Evolutionary conservation across 1,140 invertebrate species (phyloP).

Genomic region (Philopotamus ludificatus): DNA sequence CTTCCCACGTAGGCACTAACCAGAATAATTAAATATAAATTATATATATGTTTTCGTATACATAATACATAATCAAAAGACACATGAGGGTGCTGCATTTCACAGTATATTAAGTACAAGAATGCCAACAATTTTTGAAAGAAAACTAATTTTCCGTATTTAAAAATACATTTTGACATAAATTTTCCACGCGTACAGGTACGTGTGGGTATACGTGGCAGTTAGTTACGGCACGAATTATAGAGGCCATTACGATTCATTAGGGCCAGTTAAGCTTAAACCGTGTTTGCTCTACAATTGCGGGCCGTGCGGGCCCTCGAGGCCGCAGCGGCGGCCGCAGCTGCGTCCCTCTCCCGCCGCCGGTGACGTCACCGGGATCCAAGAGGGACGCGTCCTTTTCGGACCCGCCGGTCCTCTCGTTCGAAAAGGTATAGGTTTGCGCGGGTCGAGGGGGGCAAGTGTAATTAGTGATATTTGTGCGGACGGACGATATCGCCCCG

Average conservation of each 20-base stretch:
- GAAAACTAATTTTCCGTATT: no score
- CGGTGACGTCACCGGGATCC: neutral
- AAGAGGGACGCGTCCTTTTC: neutral
- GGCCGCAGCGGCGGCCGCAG: neutral
- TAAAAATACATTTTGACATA: no score
- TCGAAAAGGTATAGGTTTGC: slow-evolving; percentile 6
- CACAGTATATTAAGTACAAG: no score
- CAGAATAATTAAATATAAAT: no score
- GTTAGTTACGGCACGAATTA: slow-evolving; percentile 58
- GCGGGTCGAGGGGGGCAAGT: slow-evolving; percentile 19
- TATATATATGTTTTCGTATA: no score
- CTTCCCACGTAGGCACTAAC: no score
- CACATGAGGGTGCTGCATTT: no score
- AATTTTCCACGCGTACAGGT: neutral
- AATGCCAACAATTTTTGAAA: no score
- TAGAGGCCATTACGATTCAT: slow-evolving; percentile 60
- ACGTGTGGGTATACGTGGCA: slow-evolving; percentile 41
- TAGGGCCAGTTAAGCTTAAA: slow-evolving; percentile 56
- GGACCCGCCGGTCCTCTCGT: neutral
- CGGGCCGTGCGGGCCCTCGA: slow-evolving; percentile 6
- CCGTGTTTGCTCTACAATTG: slow-evolving; percentile 40
- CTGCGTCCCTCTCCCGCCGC: slow-evolving; percentile 21
- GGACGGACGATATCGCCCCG: slow-evolving; percentile 39
- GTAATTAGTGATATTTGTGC: slow-evolving; percentile 43
- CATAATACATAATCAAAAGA: no score